Conservation (phyloP, 2,888 invertebrate species). For the Plemyria rubiginata region DNA sequence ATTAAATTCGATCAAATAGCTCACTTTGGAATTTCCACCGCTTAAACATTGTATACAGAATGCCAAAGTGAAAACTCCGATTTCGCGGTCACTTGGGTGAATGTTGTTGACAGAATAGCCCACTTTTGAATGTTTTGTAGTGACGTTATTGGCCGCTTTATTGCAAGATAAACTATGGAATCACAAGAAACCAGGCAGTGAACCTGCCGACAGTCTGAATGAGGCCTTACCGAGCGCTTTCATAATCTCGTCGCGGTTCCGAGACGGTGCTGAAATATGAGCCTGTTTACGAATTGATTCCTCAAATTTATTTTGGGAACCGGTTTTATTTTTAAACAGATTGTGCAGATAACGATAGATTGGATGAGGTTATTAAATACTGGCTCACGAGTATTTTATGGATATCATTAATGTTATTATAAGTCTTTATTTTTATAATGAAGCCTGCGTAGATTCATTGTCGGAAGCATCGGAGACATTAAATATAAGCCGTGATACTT, state of each 20-base stretch:
- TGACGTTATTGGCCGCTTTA: too few relatives aligned
- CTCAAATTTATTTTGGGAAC: slow-evolving; percentile 32
- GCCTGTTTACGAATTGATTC: slow-evolving; percentile 41
- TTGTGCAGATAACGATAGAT: slow-evolving; percentile 31
- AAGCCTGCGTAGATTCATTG: neutral
- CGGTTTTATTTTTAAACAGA: slow-evolving; percentile 39
- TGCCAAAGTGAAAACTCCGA: too few relatives aligned
- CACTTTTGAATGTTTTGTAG: neutral
- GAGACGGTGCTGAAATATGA: slow-evolving; percentile 41
- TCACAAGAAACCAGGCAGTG: neutral
- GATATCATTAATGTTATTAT: too few relatives aligned
- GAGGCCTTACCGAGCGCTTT: slow-evolving; percentile 34
- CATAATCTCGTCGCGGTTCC: slow-evolving; percentile 40
- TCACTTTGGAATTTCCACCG: too few relatives aligned
- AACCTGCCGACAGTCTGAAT: slow-evolving; percentile 13
- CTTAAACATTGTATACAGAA: too few relatives aligned
- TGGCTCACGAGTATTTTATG: too few relatives aligned
- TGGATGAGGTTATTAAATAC: slow-evolving; percentile 18
- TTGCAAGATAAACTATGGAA: too few relatives aligned
- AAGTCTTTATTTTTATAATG: neutral
- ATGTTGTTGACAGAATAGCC: too few relatives aligned
- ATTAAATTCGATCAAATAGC: too few relatives aligned
- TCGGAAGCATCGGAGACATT: too few relatives aligned
- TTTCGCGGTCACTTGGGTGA: too few relatives aligned
- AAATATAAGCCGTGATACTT: too few relatives aligned